Base-by-base conservation (phyloP, 1,140 invertebrate species). In the Brachionus manjavacas region DNA sequence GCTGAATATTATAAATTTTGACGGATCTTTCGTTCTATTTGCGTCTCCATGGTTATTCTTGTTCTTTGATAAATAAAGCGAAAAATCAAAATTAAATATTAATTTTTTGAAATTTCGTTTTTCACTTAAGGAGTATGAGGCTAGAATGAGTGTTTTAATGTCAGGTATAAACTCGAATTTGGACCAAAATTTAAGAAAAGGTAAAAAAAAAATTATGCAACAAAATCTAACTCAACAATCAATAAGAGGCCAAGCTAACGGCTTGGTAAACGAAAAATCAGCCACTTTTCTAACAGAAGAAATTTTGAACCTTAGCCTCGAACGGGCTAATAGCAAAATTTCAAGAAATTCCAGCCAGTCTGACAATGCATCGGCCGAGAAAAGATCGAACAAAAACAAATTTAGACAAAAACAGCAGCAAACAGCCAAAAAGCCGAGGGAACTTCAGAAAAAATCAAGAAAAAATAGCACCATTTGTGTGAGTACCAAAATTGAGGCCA, bases 21-120 rank as follows among this genome's bases (percentile, higher is more conserved):
- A 39, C 14, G 68, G 43, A 76, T 76, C 12, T 76, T 52, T 76
- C 46, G 41, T 76, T 74, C 39, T 74, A 46, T 49, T 76, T n/a
- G 16, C 43, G 72, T 76, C 6, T 76, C 72, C 72, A 76, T 76
- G 43, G 72, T 76, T 76, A 76, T 76, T 76, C 46, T 72, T 68
- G 9, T 68, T 68, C 31, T 68, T 68, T 68, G 25, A 31, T 43
- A 74, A 74, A 74, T 74, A 74, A 74, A 74, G 39, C 31, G 66
- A 68, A 68, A 68, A 68, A 68, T 68, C 66, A 68, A 68, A 68
- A 68, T 31, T 31, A 39, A 68, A 68, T 41, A 16, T 72, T 72
- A 41, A 39, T 72, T 72, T 72, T 72, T 72, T 72, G n/a, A 28
- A 68, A 31, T 28, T 68, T 68, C 12, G 66, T 28, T 68, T 31